phyloP scores from a whole-genome alignment of 2,888 invertebrate species.

The Mythimna pallens region DNA sequence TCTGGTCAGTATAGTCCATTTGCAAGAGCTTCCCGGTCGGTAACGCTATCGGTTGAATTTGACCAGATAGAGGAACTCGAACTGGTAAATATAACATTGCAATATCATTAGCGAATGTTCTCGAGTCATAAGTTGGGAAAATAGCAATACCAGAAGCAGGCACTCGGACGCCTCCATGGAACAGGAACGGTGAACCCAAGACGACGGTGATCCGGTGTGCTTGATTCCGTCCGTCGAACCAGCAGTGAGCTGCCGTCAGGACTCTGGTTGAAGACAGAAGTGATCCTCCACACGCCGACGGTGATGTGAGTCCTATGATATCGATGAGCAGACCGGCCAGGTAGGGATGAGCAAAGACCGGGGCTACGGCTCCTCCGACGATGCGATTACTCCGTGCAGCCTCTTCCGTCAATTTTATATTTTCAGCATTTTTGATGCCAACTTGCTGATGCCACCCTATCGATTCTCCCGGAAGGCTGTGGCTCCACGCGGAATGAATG shows the following conservation, averaged over 20 bases:
- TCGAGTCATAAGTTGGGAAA: slow-evolving; percentile 75
- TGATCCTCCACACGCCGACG: slow-evolving; percentile 82
- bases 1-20: slow-evolving; percentile 71
- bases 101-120: slow-evolving; percentile 81
- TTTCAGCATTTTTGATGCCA: slow-evolving; percentile 77
- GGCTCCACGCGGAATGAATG: slow-evolving; percentile 53
- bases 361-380: slow-evolving; percentile 80
- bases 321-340: slow-evolving; percentile 81
- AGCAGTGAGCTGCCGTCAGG: slow-evolving; percentile 84
- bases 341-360: slow-evolving; percentile 78
- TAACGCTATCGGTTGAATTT: slow-evolving; percentile 74
- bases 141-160: slow-evolving; percentile 69
- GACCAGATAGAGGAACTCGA: slow-evolving; percentile 68
- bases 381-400: slow-evolving; percentile 66
- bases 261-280: slow-evolving; percentile 75
- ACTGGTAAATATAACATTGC: slow-evolving; percentile 78
- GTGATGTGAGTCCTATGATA: slow-evolving; percentile 70
- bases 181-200: slow-evolving; percentile 78
- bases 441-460: slow-evolving; percentile 77
- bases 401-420: slow-evolving; percentile 73
- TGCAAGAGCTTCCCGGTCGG: slow-evolving; percentile 70
- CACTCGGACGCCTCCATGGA: slow-evolving; percentile 79
- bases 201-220: slow-evolving; percentile 80
- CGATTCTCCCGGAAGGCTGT: slow-evolving; percentile 53
- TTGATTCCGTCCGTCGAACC: slow-evolving; percentile 78